Base-by-base conservation (phyloP, 1,140 invertebrate species). In the Musca vetustissima region DNA sequence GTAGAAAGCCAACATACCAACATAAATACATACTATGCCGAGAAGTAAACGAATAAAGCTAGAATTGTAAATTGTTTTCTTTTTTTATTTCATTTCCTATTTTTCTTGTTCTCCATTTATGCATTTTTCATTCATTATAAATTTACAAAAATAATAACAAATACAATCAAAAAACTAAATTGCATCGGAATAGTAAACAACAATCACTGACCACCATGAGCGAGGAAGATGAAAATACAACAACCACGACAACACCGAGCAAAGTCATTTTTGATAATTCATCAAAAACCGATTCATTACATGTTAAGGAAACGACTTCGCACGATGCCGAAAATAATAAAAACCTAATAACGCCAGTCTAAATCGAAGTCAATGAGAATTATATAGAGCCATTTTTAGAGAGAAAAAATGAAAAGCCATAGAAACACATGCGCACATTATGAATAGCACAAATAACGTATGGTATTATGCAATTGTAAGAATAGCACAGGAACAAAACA, bases 161-260 rank as follows among this genome's bases (percentile, higher is more conserved):
- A 36, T 36, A 11, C 13, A 61, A 28, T 61, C 36, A n/a, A n/a
- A n/a, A n/a, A n/a, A n/a, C n/a, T n/a, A n/a, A n/a, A n/a, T n/a
- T n/a, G n/a, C n/a, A n/a, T n/a, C n/a, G n/a, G n/a, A n/a, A n/a
- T n/a, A n/a, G n/a, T n/a, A n/a, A n/a, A n/a, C n/a, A 36, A 61
- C 22, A 36, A 61, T 36, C 57, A 61, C 25, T 81, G 24, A 74
- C 79, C 67, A 79, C 79, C 67, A 81, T 81, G 79, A 76, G 75
- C 66, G 79, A 81, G 72, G 79, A 73, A 32, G 79, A 81, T 32
- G 72, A 73, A 13, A 52, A 36, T 47, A 2, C 17, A 25, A 21
- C 8, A 19, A 50, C 64, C 24, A 2, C 17, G 17, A 21, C 8
- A 19, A 50, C 64, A 21, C 49, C 57, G 15, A 1, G 36, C 36